Conservation (phyloP, 2,888 invertebrate genomes). For the Zootermopsis nevadensis region DNA sequence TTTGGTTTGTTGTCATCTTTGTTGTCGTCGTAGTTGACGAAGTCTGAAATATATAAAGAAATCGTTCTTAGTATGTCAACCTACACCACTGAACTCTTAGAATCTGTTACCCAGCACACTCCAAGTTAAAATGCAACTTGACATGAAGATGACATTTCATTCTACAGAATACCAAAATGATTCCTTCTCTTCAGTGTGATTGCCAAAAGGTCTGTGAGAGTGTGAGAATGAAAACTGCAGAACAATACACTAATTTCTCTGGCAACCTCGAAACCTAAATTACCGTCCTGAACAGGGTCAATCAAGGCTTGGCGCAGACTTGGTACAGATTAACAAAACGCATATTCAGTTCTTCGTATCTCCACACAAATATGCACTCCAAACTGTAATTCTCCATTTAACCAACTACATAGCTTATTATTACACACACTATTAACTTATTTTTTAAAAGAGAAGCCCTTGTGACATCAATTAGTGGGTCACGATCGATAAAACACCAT, state of each 20-base stretch:
- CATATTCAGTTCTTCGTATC: background rate
- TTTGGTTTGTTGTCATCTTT: constrained; percentile 90
- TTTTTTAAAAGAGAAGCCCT: constrained; percentile 54
- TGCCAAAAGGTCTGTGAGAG: background rate
- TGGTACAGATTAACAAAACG: background rate
- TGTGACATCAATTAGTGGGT: constrained; percentile 43
- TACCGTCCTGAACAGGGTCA: constrained; percentile 34
- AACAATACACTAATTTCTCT: constrained; percentile 7
- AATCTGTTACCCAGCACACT: no score
- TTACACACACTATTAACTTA: no score
- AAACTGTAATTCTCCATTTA: constrained; percentile 48
- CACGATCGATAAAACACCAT: constrained; percentile 40
- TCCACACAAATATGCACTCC: background rate
- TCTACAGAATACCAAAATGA: no score
- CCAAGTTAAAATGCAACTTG: no score
- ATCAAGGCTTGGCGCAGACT: background rate
- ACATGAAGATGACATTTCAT: no score
- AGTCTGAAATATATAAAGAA: constrained; percentile 72
- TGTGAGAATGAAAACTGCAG: background rate
- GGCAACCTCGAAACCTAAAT: constrained; percentile 40
- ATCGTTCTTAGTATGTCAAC: background rate
- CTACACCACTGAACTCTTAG: background rate
- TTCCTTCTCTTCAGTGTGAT: background rate
- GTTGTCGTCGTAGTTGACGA: constrained; percentile 87
- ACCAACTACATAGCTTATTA: no score